Evolutionary conservation across 2,888 invertebrate genomes (phyloP).

Genomic region (Spilosoma lubricipeda): DNA sequence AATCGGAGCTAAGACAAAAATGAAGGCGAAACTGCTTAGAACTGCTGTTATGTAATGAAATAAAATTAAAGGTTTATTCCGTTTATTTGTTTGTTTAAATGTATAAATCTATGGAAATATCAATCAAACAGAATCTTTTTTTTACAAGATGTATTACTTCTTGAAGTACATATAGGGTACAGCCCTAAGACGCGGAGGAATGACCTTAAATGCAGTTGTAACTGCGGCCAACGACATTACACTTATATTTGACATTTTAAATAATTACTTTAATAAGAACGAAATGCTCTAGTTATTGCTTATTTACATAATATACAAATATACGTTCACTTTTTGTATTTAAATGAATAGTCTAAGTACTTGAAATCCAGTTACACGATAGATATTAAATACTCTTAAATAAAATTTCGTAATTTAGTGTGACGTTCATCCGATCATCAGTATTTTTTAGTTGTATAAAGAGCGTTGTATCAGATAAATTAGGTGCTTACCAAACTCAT

Average conservation of each 20-base stretch:
- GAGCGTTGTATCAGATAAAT: too few relatives aligned
- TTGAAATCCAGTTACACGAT: background rate
- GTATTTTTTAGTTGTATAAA: too few relatives aligned
- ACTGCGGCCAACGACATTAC: background rate
- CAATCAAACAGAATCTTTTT: background rate
- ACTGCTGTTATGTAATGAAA: background rate
- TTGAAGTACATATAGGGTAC: background rate
- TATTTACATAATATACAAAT: conserved; percentile 1
- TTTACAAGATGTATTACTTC: background rate
- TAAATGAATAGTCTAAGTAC: background rate
- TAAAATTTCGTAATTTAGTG: too few relatives aligned
- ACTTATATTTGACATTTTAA: background rate
- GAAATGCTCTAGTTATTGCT: background rate
- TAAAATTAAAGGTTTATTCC: too few relatives aligned
- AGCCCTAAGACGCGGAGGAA: background rate
- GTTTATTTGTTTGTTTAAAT: too few relatives aligned
- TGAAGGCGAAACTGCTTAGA: background rate
- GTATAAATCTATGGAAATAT: background rate
- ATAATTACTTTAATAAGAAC: background rate
- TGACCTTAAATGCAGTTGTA: background rate
- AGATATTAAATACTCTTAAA: background rate
- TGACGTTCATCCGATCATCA: background rate
- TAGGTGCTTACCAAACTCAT: too few relatives aligned
- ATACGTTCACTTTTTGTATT: background rate
- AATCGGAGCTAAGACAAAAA: too few relatives aligned